Conservation (phyloP, 2,797 vertebrate genomes). For the Hafferia zeledoni region DNA sequence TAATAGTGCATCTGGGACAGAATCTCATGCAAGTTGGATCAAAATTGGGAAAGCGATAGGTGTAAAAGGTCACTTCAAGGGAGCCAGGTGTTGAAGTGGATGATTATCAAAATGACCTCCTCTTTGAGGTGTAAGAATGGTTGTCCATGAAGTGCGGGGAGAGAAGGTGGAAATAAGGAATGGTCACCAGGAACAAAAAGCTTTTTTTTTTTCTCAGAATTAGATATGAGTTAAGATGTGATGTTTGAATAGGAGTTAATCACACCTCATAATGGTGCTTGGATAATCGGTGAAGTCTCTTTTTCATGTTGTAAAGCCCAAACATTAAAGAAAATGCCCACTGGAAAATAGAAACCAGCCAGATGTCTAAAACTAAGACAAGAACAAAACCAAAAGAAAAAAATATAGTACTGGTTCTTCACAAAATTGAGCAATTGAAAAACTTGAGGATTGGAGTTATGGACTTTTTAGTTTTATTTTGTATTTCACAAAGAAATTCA, state of each 20-base stretch:
- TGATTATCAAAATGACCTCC: background rate
- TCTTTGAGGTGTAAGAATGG: background rate
- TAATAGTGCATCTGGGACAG: background rate
- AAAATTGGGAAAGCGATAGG: background rate
- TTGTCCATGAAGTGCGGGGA: background rate
- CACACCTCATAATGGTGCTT: background rate
- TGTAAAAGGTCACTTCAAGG: background rate
- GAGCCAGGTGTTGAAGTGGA: background rate
- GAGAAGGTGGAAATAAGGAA: background rate
- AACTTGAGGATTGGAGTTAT: slow-evolving; percentile 2
- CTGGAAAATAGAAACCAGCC: background rate
- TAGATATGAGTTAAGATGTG: background rate
- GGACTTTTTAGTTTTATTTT: slow-evolving; percentile 47
- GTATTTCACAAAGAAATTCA: slow-evolving; percentile 25
- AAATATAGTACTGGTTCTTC: background rate
- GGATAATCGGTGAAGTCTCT: background rate
- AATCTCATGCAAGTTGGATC: background rate
- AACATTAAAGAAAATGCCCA: background rate
- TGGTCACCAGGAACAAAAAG: background rate
- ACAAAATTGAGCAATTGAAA: slow-evolving; percentile 35
- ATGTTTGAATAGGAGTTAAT: background rate
- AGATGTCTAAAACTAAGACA: slow-evolving; percentile 48
- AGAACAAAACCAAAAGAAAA: background rate
- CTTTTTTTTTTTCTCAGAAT: background rate
- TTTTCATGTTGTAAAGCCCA: background rate